phyloP scores from a whole-genome alignment of 2,113 vertebrate genomes.

The Gadus chalcogrammus region DNA sequence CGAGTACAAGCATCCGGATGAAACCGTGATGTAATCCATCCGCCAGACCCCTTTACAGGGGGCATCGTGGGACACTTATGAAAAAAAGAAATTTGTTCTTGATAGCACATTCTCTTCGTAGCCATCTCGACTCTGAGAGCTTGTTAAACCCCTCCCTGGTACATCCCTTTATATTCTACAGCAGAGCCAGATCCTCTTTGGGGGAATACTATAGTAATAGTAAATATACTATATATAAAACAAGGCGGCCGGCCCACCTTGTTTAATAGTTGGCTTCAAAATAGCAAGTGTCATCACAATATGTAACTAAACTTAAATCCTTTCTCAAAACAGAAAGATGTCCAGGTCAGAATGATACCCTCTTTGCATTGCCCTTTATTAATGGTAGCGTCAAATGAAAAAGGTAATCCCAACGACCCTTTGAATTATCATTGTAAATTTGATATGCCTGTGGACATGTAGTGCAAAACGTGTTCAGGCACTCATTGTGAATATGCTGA shows the following conservation, averaged over 20 bases:
- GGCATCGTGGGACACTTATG: constrained; percentile 52
- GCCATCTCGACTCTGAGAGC: constrained; percentile 61
- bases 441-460: too few relatives aligned
- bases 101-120: constrained; percentile 57
- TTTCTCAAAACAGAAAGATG: too few relatives aligned
- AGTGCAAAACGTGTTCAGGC: too few relatives aligned
- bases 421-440: too few relatives aligned
- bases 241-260: constrained; percentile 47
- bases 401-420: too few relatives aligned
- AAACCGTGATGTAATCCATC: constrained; percentile 31
- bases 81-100: constrained; percentile 57
- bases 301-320: too few relatives aligned
- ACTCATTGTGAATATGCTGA: too few relatives aligned
- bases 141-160: constrained; percentile 60
- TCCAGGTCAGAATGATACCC: too few relatives aligned
- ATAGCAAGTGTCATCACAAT: too few relatives aligned
- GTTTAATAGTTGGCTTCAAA: not conserved
- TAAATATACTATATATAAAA: constrained; percentile 29
- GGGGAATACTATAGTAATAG: constrained; percentile 43
- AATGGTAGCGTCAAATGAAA: too few relatives aligned
- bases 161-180: constrained; percentile 49
- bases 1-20: constrained; percentile 10
- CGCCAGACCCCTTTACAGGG: constrained; percentile 56
- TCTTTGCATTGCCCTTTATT: too few relatives aligned
- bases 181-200: too few relatives aligned